Base-by-base conservation (phyloP, 2,797 vertebrate genomes). In the Danio aesculapii region DNA sequence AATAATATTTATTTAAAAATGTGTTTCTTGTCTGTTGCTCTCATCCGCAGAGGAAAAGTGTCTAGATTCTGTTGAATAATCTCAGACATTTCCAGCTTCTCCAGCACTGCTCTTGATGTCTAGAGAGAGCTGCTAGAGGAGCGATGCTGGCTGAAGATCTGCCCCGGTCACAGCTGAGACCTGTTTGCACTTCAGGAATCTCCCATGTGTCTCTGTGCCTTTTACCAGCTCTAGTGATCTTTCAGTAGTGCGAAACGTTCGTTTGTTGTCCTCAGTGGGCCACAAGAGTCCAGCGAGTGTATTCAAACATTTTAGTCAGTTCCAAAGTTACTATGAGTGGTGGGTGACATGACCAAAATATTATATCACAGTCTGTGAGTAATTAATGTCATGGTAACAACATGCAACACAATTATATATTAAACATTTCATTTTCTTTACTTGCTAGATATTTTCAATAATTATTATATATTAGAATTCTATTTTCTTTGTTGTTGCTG, bases 171-270 rank as follows among this genome's bases (percentile, higher is more conserved):
- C 96, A 98, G 96, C 96, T 97, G 97, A 96, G 97, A 97, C 96
- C 96, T 95, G 95, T 97, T 98, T 96, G 94, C 96, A 96, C 97
- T 97, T 96, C 95, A 50, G 95, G 96, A 97, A 95, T 94, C 95
- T 97, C 96, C 96, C 96, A 95, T 97, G 95, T 95, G 95, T 93
- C 95, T 96, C 94, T 95, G 94, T 93, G 94, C 96, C 98, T 30
- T 97, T 97, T 97, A 99, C 98, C 97, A 98, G 96, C 92, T 92
- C 88, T 87, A 91, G 92, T 92, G 92, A 95, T 93, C 91, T 89
- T 96, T 95, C 87, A 87, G 81, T 77, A 83, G 83, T 53, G 52
- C 47, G 59, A 49, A 53, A 50, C 84, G 90, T 81, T 89, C 90
- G 68, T 73, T 57, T 69, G 63, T 30, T 41, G 19, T 6, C 14